phyloP scores from a whole-genome alignment of 92 coral and sea anemone genomes.

The Umimayanthus kanabou region DNA sequence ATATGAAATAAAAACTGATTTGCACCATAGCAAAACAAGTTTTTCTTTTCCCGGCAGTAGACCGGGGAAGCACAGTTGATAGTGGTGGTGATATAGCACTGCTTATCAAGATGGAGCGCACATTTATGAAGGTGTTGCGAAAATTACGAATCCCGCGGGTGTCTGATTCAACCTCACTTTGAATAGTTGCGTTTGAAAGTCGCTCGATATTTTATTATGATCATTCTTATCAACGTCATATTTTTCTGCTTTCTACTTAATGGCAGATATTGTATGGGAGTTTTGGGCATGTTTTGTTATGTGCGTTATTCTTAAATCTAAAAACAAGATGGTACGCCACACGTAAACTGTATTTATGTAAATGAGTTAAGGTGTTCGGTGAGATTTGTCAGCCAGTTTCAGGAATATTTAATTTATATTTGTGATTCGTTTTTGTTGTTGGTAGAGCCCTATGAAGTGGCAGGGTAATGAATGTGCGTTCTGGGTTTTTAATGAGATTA shows the following conservation, averaged over 20 bases:
- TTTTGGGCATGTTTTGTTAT: not conserved
- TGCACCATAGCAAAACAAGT: not conserved
- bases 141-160: not conserved
- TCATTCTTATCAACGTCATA: not conserved
- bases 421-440: slow-evolving; percentile 18
- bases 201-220: not conserved
- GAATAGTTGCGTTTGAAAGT: not conserved
- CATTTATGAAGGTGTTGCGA: not conserved
- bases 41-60: not conserved
- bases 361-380: slow-evolving; percentile 7
- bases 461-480: slow-evolving; percentile 8
- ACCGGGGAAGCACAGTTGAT: not conserved
- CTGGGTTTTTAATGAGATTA: slow-evolving; percentile 32
- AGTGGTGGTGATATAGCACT: not conserved
- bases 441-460: not conserved
- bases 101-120: not conserved
- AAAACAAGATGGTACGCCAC: not conserved
- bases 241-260: not conserved
- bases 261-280: not conserved
- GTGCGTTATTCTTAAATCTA: not conserved
- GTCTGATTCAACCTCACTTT: not conserved
- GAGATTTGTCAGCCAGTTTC: slow-evolving; percentile 7
- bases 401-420: slow-evolving; percentile 39
- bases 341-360: slow-evolving; percentile 22
- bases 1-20: not conserved